phyloP scores from a whole-genome alignment of 2,797 vertebrate genomes.

The Antrozous pallidus region DNA sequence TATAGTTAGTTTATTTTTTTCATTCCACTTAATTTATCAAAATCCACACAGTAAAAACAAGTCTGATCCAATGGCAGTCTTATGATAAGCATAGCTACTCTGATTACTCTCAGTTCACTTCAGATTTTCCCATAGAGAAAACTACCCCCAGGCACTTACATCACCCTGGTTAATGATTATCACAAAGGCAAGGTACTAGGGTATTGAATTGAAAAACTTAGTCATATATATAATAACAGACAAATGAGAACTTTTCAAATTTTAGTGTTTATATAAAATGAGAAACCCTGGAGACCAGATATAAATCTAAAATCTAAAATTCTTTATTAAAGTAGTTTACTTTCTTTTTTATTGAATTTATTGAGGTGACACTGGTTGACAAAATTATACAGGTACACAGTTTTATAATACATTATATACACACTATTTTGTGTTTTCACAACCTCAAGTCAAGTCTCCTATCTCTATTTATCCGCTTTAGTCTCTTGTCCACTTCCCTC shows the following conservation, averaged over 20 bases:
- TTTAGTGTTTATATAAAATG: neutral
- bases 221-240: neutral
- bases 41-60: neutral
- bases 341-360: neutral
- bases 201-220: neutral
- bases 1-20: constrained; percentile 26
- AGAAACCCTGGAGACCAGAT: neutral
- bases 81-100: neutral
- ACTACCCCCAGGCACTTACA: neutral
- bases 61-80: neutral
- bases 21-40: constrained; percentile 21
- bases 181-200: neutral
- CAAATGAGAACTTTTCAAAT: neutral
- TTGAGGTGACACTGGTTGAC: neutral
- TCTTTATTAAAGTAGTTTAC: neutral
- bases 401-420: neutral
- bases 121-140: neutral
- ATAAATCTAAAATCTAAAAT: neutral
- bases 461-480: neutral
- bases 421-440: neutral
- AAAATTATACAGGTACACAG: neutral
- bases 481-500: neutral
- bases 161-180: neutral
- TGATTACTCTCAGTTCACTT: neutral
- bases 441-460: neutral